Evolutionary conservation across 2,888 invertebrate genomes (phyloP), one percentile per base, ranked within the genome.

Genomic region (Eledona agricola): DNA sequence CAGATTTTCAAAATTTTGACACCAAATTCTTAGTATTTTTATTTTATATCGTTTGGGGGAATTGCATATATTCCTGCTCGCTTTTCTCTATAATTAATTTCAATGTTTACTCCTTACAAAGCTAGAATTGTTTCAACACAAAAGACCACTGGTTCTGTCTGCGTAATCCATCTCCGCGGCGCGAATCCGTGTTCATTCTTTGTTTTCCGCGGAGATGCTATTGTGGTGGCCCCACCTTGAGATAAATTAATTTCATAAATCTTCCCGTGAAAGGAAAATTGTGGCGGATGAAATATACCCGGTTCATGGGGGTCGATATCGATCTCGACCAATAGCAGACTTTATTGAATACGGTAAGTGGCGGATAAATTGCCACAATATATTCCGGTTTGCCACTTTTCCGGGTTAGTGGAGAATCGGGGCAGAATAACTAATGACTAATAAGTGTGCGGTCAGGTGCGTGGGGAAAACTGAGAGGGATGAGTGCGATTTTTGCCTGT

Each of bases 401-500:
- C 54, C 37, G 51, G 53, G 59, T 51, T 57, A 55, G 11, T 47
- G 37, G 46, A 54, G 43, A 54, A 57, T 50, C 38, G 22, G 45
- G 50, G 19, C 47, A 29, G 60, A 51, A 58, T 60, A 58, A 55
- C 32, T 54, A 58, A 58, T 55, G 47, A 46, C 42, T 38, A 50
- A 50, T 50, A 50, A 50, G 32, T 37, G 31, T 29, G 42, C 28
- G 9, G 38, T 15, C 23, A 38, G 20, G 22, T 29, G 13, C 3
- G 11, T 16, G 29, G 31, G 25, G 58, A 59, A 64, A 67, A 67
- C 64, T 63, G 63, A 64, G 64, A 68, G 63, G 62, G 63, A 68
- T 66, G 57, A 54, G 60, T 40, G 65, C 64, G 63, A 66, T 65
- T 66, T 67, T 67, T 66, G 65, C 58, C 57, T 55, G 62, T 60